Evolutionary conservation across 1,140 invertebrate species (phyloP), one percentile per base, ranked within the genome.

Genomic region (Maconellicoccus hirsutus): DNA sequence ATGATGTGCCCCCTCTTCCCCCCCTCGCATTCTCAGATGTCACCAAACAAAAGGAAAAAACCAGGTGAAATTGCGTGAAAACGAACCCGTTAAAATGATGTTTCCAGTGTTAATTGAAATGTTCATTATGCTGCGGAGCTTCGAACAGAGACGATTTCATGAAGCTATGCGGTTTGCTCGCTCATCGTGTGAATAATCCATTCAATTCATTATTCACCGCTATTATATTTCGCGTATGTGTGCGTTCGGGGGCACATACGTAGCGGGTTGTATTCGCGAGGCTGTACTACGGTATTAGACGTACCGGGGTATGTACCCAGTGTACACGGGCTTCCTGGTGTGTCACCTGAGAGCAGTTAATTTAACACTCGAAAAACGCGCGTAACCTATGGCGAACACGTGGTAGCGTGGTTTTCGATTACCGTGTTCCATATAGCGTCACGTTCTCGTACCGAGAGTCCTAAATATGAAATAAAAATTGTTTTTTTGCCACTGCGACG

Each of bases 141-240:
- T 52, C 16, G 16, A 16, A 14, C 6, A 19, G 42, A 16, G 3
- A 16, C 42, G 42, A 52, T 52, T 52, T 52, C n/a, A 52, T 52
- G n/a, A 52, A 6, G 16, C 12, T 52, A 52, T 52, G 42, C 42
- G 42, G 42, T 52, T 52, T 52, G n/a, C 42, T 52, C n/a, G 42
- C n/a, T n/a, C 42, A 52, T 52, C 6, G n/a, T 52, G 42, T 19
- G 42, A 52, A 19, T 16, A 52, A 52, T 52, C 42, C n/a, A 52
- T 52, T 52, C 42, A 52, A 52, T 52, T 52, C 42, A 52, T 52
- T 52, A 52, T 52, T 52, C n/a, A 52, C 42, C 42, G 42, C 42
- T 52, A 52, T 52, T 52, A 52, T 52, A 16, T 33, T 6, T 7
- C 6, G 6, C 33, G 33, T 38, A 38, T 38, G 14, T 7, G n/a